A percentile compares a stretch with the other conserved stretches of the same genome.
Evolutionary conservation across 2,888 invertebrate species (phyloP).

Genomic region (Tubulanus polymorphus): DNA sequence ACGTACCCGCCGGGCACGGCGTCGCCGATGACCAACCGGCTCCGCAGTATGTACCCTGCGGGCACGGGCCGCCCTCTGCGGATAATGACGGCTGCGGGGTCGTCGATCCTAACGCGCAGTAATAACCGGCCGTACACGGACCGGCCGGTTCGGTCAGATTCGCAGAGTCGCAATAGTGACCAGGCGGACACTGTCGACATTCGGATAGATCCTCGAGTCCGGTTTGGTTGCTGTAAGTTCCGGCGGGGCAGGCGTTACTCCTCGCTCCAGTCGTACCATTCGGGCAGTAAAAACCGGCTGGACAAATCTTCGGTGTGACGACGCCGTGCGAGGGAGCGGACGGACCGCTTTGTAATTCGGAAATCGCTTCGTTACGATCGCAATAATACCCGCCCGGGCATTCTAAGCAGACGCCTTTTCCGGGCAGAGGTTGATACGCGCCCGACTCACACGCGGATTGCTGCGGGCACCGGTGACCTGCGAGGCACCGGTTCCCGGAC

Average conservation of each 20-base stretch:
- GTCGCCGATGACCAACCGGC: constrained; percentile 29
- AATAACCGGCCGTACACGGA: constrained; percentile 39
- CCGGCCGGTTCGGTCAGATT: constrained; percentile 43
- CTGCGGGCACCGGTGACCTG: constrained; percentile 42
- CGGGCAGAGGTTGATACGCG: constrained; percentile 37
- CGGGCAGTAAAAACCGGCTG: constrained; percentile 46
- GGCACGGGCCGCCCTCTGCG: constrained; percentile 35
- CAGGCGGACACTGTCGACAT: constrained; percentile 40
- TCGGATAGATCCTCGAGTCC: constrained; percentile 32
- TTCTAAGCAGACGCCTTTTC: constrained; percentile 31
- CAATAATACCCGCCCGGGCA: constrained; percentile 47
- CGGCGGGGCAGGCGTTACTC: constrained; percentile 43
- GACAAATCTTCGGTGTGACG: constrained; percentile 44
- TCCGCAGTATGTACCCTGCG: constrained; percentile 42
- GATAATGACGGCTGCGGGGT: constrained; percentile 29
- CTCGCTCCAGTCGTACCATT: constrained; percentile 38
- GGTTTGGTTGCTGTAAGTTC: constrained; percentile 44
- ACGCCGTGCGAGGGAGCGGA: constrained; percentile 45
- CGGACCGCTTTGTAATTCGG: constrained; percentile 43
- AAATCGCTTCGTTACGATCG: constrained; percentile 44
- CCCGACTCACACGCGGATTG: constrained; percentile 44
- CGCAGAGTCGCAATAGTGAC: constrained; percentile 43
- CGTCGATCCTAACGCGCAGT: constrained; percentile 36
- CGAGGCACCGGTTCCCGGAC: constrained; percentile 39
- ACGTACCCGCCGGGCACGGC: constrained; percentile 47